Base-by-base conservation (phyloP, 2,113 vertebrate species). In the Callaeas wilsoni region DNA sequence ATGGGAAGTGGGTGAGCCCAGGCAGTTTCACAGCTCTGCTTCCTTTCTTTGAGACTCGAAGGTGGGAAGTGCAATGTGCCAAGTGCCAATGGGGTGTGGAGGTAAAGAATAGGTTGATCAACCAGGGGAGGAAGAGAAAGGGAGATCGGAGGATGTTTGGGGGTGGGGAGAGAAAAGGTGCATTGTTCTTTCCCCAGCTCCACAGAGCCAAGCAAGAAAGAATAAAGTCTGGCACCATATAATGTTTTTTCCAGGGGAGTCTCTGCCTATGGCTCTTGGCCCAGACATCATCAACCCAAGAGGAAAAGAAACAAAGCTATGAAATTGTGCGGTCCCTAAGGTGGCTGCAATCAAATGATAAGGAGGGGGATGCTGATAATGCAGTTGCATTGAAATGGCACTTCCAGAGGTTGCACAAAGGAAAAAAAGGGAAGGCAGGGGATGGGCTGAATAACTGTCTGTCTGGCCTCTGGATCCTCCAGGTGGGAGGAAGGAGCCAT, bases 291-390 rank as follows among this genome's bases (percentile, higher is more conserved):
- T 57, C 89, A 84, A 71, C 46, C 41, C 25, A 92, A 95, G 57
- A 87, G 81, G 59, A 96, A 95, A 86, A 89, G 87, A 96, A 97
- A 96, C 91, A 97, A 95, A 95, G 91, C 80, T 65, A 49, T 44
- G 87, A 96, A 92, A 94, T 8, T 75, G 84, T 91, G 92, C 75
- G 92, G 80, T 90, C 90, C 85, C 88, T 49, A 41, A 86, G 71
- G 68, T n/a, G 74, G 60, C 93, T 96, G 90, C 60, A 84, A 81
- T 84, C 52, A 46, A 86, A 47, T 74, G 94, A 95, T 91, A 93
- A 96, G 88, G 76, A 95, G 62, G 23, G 39, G 37, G 49, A 41
- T 56, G 53, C 57, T 65, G 86, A 83, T 91, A 96, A 91, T 32
- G 57, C 23, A 81, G 29, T 42, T 87, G 79, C 65, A 90, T 29